These are phyloP conservation scores for Trinorchestia longiramus DNA, from an alignment of 1,140 invertebrate species.

Conservation along the genomic window DNA sequence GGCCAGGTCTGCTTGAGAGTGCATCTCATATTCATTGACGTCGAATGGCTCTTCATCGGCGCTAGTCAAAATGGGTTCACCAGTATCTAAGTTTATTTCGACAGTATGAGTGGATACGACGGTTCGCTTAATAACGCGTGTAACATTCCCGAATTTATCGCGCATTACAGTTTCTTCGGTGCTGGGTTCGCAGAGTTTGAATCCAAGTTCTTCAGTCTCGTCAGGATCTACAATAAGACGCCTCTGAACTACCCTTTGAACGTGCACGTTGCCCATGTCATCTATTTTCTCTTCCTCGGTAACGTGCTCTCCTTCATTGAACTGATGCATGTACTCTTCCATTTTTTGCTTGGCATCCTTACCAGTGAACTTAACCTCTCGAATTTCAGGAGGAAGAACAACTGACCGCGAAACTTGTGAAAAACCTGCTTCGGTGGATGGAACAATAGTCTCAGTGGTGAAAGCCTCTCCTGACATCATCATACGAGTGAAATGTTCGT, in stretches of 20 bases:
- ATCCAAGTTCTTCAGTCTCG: conserved; percentile 66
- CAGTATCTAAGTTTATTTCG: conserved; percentile 66
- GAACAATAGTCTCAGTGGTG: conserved; percentile 52
- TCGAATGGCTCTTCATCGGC: not conserved
- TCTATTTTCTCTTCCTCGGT: conserved; percentile 72
- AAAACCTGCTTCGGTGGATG: conserved; percentile 59
- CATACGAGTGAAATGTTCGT: conserved; percentile 48
- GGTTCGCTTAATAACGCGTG: conserved; percentile 64
- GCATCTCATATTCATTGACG: not conserved
- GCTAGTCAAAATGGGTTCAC: conserved; percentile 58
- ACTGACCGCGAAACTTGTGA: conserved; percentile 70
- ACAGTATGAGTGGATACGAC: conserved; percentile 65
- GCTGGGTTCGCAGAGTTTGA: conserved; percentile 60
- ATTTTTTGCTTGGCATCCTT: conserved; percentile 73
- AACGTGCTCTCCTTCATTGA: conserved; percentile 73
- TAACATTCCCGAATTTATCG: conserved; percentile 66
- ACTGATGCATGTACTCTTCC: conserved; percentile 72
- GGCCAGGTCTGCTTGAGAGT: not conserved
- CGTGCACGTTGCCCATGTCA: conserved; percentile 73
- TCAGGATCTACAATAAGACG: conserved; percentile 70
- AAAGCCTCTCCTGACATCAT: conserved; percentile 59
- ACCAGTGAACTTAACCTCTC: conserved; percentile 74
- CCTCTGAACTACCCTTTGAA: conserved; percentile 72
- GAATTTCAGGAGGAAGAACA: conserved; percentile 73
- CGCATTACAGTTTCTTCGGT: conserved; percentile 59